Evolutionary conservation across 2,888 invertebrate genomes (phyloP).

Genomic region (Cephus rjabovi): DNA sequence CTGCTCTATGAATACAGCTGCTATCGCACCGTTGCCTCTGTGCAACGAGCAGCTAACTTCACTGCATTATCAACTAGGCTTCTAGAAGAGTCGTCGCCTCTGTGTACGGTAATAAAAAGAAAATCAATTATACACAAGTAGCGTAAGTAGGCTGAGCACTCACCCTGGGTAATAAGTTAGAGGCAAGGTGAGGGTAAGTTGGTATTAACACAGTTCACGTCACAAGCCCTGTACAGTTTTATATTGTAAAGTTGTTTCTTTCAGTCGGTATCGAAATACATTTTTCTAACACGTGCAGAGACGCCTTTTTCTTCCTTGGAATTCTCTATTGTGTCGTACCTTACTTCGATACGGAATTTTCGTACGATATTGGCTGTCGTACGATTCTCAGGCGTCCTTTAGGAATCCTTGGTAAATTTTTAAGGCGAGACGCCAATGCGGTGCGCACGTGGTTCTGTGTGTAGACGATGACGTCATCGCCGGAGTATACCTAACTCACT

Average conservation of each 20-base stretch:
- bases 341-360: background rate
- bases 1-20: background rate
- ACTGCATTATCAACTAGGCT: background rate
- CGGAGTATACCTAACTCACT: constrained; percentile 32
- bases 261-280: no score
- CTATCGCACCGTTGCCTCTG: background rate
- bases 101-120: background rate
- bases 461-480: constrained; percentile 27
- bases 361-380: background rate
- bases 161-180: background rate
- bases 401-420: background rate
- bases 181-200: background rate
- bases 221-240: background rate
- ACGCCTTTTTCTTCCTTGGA: background rate
- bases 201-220: background rate
- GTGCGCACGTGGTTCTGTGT: constrained; percentile 19
- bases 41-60: background rate
- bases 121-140: background rate
- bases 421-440: constrained; percentile 15
- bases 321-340: background rate
- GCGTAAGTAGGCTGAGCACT: background rate
- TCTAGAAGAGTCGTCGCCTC: background rate
- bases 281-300: no score
- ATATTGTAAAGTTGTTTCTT: background rate
- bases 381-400: background rate